Conservation (phyloP, 92 coral and sea anemone species). For the Hydrozoanthus gracilis region DNA sequence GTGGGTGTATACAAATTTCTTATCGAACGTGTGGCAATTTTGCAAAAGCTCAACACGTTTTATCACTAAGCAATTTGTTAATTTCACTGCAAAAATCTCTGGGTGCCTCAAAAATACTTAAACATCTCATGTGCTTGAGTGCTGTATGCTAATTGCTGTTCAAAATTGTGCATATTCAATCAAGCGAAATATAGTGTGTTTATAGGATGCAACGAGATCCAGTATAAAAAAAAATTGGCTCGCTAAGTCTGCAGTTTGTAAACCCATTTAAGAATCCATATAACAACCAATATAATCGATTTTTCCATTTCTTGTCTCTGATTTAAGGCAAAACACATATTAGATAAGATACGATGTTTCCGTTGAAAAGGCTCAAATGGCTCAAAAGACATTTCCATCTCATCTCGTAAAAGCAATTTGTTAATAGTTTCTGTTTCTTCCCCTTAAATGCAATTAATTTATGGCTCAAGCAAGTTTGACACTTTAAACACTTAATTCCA, state of each 20-base stretch:
- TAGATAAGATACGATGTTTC: conserved; percentile 24
- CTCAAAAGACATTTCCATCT: conserved; percentile 33
- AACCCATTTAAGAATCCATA: neutral
- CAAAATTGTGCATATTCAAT: conserved; percentile 4
- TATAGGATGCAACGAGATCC: neutral
- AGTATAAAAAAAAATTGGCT: neutral
- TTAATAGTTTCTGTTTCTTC: conserved; percentile 13
- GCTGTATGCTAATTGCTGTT: conserved; percentile 23
- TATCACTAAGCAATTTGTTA: neutral
- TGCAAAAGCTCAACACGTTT: neutral
- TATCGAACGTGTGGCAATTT: neutral
- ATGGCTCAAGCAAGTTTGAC: conserved; percentile 2
- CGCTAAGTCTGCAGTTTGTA: neutral
- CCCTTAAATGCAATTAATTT: conserved; percentile 5
- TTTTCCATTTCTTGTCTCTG: conserved; percentile 11
- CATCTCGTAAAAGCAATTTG: conserved; percentile 26
- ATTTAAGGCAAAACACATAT: neutral
- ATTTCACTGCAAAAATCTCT: neutral
- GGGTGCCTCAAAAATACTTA: neutral
- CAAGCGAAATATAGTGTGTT: neutral
- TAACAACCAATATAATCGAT: neutral
- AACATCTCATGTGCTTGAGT: neutral
- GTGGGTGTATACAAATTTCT: neutral
- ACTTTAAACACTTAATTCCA: conserved; percentile 8
- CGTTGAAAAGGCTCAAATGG: neutral